Percentiles rank a stretch among this genome's conserved stretches.
Evolutionary conservation across 2,888 invertebrate genomes (phyloP).

Genomic region (Sialis fuliginosa): DNA sequence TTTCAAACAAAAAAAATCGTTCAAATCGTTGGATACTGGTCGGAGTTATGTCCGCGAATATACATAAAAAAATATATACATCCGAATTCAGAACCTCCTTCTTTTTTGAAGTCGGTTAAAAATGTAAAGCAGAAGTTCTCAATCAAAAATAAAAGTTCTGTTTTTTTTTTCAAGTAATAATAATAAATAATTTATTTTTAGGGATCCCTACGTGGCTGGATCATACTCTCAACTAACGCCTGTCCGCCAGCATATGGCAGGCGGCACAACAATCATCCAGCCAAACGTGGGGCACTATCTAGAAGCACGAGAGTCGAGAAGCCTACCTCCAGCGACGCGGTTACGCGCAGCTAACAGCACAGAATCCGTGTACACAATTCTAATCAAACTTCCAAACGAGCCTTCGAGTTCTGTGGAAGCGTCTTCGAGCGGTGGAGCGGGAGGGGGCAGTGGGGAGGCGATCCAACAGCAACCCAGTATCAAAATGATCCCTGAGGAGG

Average conservation of each 20-base stretch:
- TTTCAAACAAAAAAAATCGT: too few species aligned
- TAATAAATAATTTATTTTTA: constrained; percentile 10
- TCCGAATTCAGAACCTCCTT: too few species aligned
- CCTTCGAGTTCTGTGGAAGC: constrained; percentile 6
- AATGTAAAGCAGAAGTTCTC: too few species aligned
- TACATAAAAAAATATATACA: too few species aligned
- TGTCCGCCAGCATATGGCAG: constrained; percentile 10
- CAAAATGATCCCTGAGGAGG: constrained; percentile 58
- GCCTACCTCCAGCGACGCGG: constrained; percentile 42
- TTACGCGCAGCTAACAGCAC: constrained; percentile 43
- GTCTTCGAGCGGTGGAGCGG: constrained; percentile 20
- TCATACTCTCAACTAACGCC: constrained; percentile 9
- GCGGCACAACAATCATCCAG: constrained; percentile 8
- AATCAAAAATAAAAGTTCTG: too few species aligned
- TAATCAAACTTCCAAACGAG: constrained; percentile 67
- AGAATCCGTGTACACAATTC: constrained; percentile 78
- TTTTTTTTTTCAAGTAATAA: too few species aligned
- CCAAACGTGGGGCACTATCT: constrained; percentile 5
- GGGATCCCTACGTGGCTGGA: constrained; percentile 41
- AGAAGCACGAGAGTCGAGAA: constrained; percentile 39
- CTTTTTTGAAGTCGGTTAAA: neutral
- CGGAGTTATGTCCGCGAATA: too few species aligned
- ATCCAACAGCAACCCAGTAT: constrained; percentile 46
- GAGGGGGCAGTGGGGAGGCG: constrained; percentile 32
- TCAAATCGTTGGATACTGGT: too few species aligned